Conservation (phyloP, 2,113 vertebrate genomes). For the Phalacrocorax aristotelis region DNA sequence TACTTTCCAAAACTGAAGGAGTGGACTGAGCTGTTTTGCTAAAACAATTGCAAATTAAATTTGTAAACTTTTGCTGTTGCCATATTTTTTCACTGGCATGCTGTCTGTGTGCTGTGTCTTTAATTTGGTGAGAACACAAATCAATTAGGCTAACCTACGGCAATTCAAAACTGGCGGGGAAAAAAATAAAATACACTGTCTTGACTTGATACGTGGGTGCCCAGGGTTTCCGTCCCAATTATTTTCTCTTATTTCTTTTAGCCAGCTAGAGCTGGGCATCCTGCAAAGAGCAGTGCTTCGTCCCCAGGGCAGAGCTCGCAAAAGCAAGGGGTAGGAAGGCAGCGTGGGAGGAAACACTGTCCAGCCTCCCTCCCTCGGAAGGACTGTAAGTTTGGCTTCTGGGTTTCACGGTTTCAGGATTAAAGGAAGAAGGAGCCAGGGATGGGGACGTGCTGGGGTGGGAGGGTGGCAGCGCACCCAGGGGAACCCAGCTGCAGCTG, state of each 20-base stretch:
- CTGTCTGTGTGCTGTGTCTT: constrained; percentile 22
- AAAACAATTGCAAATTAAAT: constrained; percentile 72
- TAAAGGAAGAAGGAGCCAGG: neutral
- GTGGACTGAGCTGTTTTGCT: constrained; percentile 75
- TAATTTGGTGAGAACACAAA: constrained; percentile 48
- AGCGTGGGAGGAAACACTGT: neutral
- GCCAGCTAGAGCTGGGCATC: neutral
- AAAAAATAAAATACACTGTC: neutral
- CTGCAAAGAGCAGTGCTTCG: neutral
- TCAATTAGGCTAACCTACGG: constrained; percentile 48
- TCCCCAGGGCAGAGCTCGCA: neutral
- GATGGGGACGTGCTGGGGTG: neutral
- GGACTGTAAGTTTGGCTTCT: neutral
- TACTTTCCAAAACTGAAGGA: constrained; percentile 72
- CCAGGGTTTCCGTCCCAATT: neutral
- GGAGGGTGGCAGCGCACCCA: neutral
- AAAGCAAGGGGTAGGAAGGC: neutral
- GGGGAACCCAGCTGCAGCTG: neutral
- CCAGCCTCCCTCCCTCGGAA: neutral
- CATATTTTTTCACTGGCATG: constrained; percentile 66
- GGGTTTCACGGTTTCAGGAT: neutral
- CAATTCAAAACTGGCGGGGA: neutral
- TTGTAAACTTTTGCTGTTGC: constrained; percentile 70
- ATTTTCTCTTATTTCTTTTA: neutral
- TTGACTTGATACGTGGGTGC: neutral